Evolutionary conservation across 2,888 invertebrate genomes (phyloP).

Genomic region (Synergus japonicus): DNA sequence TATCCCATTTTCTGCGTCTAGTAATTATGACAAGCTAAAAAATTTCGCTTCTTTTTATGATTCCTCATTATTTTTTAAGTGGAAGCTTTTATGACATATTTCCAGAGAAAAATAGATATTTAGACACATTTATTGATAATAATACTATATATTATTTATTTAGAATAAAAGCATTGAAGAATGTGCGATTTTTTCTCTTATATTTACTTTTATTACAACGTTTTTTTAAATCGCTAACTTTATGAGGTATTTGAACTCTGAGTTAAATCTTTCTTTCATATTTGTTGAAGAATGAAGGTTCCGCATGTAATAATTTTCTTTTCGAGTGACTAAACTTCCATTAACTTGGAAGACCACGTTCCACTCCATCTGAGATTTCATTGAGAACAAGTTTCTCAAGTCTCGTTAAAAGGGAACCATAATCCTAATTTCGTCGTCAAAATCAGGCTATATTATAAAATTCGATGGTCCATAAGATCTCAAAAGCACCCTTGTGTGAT

Average conservation of each 20-base stretch:
- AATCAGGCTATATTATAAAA: constrained; percentile 29
- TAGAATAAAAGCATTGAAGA: too few species aligned
- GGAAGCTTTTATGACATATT: too few species aligned
- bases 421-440: constrained; percentile 33
- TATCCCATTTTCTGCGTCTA: too few species aligned
- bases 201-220: background rate
- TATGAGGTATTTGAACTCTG: background rate
- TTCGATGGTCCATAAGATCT: constrained; percentile 55
- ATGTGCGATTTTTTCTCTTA: too few species aligned
- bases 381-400: constrained; percentile 36
- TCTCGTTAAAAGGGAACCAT: constrained; percentile 20
- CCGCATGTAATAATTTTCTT: constrained; percentile 29
- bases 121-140: too few species aligned
- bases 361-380: constrained; percentile 33
- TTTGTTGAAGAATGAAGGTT: background rate
- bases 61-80: too few species aligned
- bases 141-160: too few species aligned
- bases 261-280: background rate
- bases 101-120: too few species aligned
- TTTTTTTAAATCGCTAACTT: background rate
- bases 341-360: constrained; percentile 18
- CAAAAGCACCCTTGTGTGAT: constrained; percentile 61
- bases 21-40: too few species aligned
- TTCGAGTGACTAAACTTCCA: constrained; percentile 1
- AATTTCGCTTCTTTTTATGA: too few species aligned